Evolutionary conservation across 2,888 invertebrate species (phyloP).

Genomic region (Yponomeuta evonymella): DNA sequence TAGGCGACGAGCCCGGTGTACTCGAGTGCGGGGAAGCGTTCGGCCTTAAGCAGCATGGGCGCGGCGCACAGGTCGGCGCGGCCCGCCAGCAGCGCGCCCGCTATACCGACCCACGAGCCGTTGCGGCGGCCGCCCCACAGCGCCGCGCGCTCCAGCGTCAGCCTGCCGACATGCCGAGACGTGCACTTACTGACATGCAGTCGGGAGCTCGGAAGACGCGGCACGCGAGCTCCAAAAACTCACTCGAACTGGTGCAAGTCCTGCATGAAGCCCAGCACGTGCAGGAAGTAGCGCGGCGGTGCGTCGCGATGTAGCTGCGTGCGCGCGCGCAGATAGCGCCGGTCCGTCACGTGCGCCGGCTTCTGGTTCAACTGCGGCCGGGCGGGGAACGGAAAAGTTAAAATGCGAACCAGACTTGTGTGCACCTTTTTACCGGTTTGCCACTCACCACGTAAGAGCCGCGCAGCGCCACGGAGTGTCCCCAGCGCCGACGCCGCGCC

Average conservation of each 20-base stretch:
- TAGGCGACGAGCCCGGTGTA: neutral
- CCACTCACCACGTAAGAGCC: neutral
- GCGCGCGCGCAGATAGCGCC: neutral
- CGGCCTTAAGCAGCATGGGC: conserved; percentile 8
- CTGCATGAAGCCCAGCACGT: conserved; percentile 6
- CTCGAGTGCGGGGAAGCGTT: neutral
- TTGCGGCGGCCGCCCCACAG: conserved; percentile 10
- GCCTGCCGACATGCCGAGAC: neutral
- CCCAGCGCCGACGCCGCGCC: conserved; percentile 5
- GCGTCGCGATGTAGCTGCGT: neutral
- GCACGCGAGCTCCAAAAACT: neutral
- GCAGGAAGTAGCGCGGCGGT: neutral
- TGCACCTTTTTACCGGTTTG: neutral
- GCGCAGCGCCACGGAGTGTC: neutral
- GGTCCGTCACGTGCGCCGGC: conserved; percentile 1
- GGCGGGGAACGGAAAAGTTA: too few species aligned
- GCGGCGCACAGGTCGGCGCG: conserved; percentile 2
- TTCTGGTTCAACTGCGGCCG: conserved; percentile 5
- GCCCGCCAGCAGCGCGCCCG: conserved; percentile 11
- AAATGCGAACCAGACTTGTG: too few species aligned
- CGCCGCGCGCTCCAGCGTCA: neutral
- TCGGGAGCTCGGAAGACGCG: neutral
- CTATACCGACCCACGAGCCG: conserved; percentile 12
- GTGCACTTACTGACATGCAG: neutral
- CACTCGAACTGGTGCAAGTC: conserved; percentile 8